These are phyloP conservation scores for Polyploca ridens DNA, from an alignment of 2,888 invertebrate species.

Conservation along the genomic window DNA sequence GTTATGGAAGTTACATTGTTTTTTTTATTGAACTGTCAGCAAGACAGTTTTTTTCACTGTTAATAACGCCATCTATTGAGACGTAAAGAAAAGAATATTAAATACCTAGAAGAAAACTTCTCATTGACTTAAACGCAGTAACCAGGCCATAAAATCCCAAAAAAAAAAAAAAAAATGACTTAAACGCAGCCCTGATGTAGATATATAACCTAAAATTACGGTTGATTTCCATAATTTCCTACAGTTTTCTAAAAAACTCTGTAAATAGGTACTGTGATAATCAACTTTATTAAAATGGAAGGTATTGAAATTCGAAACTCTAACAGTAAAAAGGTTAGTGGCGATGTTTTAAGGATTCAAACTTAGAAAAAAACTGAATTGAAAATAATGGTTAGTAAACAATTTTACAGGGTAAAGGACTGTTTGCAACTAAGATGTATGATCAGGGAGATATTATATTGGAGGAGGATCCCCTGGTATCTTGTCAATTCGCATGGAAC, in stretches of 20 bases:
- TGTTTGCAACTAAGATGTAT: slow-evolving; percentile 89
- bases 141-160: too few relatives aligned
- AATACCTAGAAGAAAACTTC: too few relatives aligned
- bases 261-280: not conserved
- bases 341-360: not conserved
- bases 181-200: too few relatives aligned
- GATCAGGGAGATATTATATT: slow-evolving; percentile 91
- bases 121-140: too few relatives aligned
- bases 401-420: slow-evolving; percentile 90
- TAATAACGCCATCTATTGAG: too few relatives aligned
- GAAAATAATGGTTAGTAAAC: not conserved
- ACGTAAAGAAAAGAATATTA: too few relatives aligned
- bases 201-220: not conserved
- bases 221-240: not conserved
- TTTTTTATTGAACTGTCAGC: too few relatives aligned
- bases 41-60: too few relatives aligned
- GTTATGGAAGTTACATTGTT: too few relatives aligned
- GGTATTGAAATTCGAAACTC: slow-evolving; percentile 72
- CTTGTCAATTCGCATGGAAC: slow-evolving; percentile 98
- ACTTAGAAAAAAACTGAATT: not conserved
- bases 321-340: slow-evolving; percentile 70
- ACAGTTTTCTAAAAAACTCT: not conserved
- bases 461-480: slow-evolving; percentile 94
- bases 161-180: too few relatives aligned
- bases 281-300: slow-evolving; percentile 50